Conservation (phyloP, 2,888 invertebrate species). For the Eupithecia pulchellata region DNA sequence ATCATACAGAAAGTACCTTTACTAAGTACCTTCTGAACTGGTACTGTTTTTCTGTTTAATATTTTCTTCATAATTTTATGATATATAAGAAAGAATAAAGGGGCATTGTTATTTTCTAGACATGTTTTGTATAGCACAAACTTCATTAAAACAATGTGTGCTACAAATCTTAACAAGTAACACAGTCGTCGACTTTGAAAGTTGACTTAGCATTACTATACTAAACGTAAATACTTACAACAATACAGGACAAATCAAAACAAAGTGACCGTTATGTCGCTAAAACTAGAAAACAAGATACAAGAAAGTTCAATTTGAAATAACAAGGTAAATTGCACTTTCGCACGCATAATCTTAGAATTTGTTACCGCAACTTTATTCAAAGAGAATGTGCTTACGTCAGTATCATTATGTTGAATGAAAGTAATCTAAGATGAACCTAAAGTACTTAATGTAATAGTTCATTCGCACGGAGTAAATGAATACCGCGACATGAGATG, state of each 20-base stretch:
- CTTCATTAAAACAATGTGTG: neutral
- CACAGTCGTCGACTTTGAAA: neutral
- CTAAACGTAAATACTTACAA: neutral
- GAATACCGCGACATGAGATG: neutral
- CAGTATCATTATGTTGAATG: constrained; percentile 39
- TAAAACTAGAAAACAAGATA: constrained; percentile 38
- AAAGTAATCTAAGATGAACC: constrained; percentile 35
- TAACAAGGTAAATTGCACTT: constrained; percentile 46
- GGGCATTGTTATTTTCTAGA: neutral
- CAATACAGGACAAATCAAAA: neutral
- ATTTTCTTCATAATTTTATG: neutral
- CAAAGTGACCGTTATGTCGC: constrained; percentile 16
- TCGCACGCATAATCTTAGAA: constrained; percentile 46
- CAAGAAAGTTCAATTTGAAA: constrained; percentile 47
- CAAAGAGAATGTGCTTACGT: constrained; percentile 41
- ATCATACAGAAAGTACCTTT: too few species aligned
- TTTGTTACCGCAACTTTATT: constrained; percentile 44
- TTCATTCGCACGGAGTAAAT: constrained; percentile 10
- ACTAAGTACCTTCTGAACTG: too few species aligned
- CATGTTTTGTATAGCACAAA: neutral
- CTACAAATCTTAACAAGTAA: neutral
- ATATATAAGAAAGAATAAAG: neutral
- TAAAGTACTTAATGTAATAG: neutral
- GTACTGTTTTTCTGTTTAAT: too few species aligned
- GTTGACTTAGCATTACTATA: neutral